Evolutionary conservation across 1,140 invertebrate genomes (phyloP), one percentile per base, ranked within the genome.

Genomic region (Lasioglossum baleicum): DNA sequence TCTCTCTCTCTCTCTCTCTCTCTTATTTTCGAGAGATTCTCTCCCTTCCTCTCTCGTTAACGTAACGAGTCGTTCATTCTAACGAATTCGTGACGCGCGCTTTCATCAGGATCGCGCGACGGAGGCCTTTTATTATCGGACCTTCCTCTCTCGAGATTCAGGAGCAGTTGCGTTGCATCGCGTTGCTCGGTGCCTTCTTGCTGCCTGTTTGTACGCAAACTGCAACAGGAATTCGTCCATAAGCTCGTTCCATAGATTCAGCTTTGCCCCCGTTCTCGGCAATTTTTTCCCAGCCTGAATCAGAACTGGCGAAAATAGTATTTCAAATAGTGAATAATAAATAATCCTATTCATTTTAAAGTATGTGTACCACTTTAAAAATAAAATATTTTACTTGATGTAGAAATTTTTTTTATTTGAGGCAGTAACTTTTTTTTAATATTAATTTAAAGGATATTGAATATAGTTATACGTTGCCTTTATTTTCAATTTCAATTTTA

Each of bases 161-260:
- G 82, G 84, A 88, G 84, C 86, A 72, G 82, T 89, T 87, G 84
- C 74, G 79, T 90, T 87, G 81, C 74, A 79, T 90, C 85, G 81
- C 88, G 84, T 89, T 87, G 86, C 88, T 84, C 83, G 90, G 88
- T 91, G 90, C 90, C 90, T 91, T 91, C 79, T 90, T 89, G 76
- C 84, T 88, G 87, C 88, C 90, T 91, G 90, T 86, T 90, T 88
- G 87, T 89, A 88, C 84, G 85, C 70, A 81, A 87, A 83, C 40
- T 75, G 80, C 80, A 79, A 65, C 64, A 79, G 15, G 6, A 66
- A 82, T 83, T 82, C 79, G 87, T 89, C 83, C 87, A 83, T 67
- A n/a, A 61, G 40, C 65, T 64, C n/a, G 42, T 79, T n/a, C 1
- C 0, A 15, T 44, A 0, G 17, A 5, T 22, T 61, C 42, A 13